These are phyloP conservation scores for Drosophila hydei DNA, from an alignment of 1,140 invertebrate genomes.

Conservation along the genomic window DNA sequence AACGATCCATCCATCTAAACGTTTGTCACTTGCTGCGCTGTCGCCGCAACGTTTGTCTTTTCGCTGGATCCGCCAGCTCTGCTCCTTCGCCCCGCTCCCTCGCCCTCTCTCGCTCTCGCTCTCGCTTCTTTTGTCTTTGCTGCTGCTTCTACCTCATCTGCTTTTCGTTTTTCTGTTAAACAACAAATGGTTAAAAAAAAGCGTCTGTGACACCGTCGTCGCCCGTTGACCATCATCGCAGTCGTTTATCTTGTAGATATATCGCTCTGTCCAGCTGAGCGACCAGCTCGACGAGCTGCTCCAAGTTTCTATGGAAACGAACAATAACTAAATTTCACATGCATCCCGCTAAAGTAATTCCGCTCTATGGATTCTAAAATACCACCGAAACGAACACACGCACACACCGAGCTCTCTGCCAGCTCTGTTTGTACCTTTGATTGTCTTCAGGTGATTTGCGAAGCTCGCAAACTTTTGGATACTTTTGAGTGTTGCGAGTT, in stretches of 20 bases:
- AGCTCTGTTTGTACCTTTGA: not conserved
- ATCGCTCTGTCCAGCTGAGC: slow-evolving; percentile 52
- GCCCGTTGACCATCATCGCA: slow-evolving; percentile 46
- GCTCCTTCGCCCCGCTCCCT: slow-evolving; percentile 57
- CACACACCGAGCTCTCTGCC: no score
- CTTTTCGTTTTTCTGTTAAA: slow-evolving; percentile 6
- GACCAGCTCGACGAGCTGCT: slow-evolving; percentile 9
- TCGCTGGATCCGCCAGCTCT: slow-evolving; percentile 63
- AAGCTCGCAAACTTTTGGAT: not conserved
- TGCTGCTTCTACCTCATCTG: slow-evolving; percentile 11
- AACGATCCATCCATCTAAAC: slow-evolving; percentile 80
- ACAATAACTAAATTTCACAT: slow-evolving; percentile 41
- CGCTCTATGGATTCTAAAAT: slow-evolving; percentile 1
- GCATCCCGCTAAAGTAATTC: slow-evolving; percentile 2
- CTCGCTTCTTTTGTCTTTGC: slow-evolving; percentile 40
- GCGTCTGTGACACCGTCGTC: slow-evolving; percentile 30
- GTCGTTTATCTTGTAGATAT: slow-evolving; percentile 62
- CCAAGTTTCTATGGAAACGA: slow-evolving; percentile 45
- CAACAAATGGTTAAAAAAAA: slow-evolving; percentile 18
- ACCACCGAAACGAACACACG: not conserved
- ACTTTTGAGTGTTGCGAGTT: not conserved
- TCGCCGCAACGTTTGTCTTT: slow-evolving; percentile 80
- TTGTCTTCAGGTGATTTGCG: not conserved
- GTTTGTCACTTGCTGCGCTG: slow-evolving; percentile 78
- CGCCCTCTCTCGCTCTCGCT: not conserved